phyloP scores from a whole-genome alignment of 2,113 vertebrate genomes.

The Thomomys bottae region DNA sequence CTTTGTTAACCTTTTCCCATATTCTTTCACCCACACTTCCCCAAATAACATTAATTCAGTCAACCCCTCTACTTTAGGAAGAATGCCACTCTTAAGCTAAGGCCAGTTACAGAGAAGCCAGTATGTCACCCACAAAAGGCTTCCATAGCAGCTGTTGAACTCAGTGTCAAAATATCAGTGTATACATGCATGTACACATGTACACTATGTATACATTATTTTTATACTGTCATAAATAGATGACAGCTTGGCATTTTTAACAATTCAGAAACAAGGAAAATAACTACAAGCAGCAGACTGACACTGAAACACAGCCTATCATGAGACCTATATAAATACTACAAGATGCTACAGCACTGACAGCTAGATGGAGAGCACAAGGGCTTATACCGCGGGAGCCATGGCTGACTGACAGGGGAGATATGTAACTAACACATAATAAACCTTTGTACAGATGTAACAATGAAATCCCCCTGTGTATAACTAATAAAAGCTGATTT shows the following conservation, averaged over 20 bases:
- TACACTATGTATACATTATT: too few relatives aligned
- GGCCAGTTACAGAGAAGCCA: too few relatives aligned
- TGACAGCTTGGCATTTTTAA: constrained; percentile 13
- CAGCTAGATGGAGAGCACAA: neutral
- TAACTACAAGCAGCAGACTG: neutral
- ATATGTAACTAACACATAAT: neutral
- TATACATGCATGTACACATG: too few relatives aligned
- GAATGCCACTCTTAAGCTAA: neutral
- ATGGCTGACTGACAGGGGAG: neutral
- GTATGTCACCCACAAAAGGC: too few relatives aligned
- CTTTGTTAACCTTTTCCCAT: neutral
- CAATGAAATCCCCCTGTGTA: too few relatives aligned
- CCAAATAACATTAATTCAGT: neutral
- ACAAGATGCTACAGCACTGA: neutral
- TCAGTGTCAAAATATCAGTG: too few relatives aligned
- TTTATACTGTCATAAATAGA: neutral
- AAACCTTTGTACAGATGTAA: neutral
- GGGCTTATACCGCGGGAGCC: neutral
- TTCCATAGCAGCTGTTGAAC: too few relatives aligned
- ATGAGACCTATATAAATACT: neutral
- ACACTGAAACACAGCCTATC: neutral
- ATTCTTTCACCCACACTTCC: neutral
- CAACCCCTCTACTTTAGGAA: neutral
- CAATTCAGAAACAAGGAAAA: constrained; percentile 34
- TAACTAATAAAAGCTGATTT: too few relatives aligned